phyloP scores from a whole-genome alignment of 2,113 vertebrate species.

The Nycticebus coucang region DNA sequence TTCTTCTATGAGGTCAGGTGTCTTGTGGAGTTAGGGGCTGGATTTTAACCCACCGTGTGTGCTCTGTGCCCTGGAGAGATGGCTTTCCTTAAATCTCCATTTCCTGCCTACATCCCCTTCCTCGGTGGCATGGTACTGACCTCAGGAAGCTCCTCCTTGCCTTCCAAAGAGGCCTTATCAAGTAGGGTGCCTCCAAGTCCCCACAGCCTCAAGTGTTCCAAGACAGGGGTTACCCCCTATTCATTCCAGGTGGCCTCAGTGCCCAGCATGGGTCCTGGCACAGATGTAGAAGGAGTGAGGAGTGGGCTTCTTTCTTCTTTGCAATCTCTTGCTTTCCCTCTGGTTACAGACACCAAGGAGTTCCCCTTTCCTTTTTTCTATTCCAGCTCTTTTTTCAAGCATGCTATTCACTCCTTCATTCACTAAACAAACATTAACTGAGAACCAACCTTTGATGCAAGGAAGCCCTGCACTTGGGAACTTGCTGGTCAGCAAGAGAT shows the following conservation, averaged over 20 bases:
- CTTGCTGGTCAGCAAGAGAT: not conserved
- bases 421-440: not conserved
- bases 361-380: not conserved
- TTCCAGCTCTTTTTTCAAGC: not conserved
- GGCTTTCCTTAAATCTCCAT: not conserved
- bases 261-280: not conserved
- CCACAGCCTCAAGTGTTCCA: not conserved
- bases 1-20: not conserved
- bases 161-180: not conserved
- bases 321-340: not conserved
- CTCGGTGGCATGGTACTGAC: not conserved
- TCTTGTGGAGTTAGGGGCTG: not conserved
- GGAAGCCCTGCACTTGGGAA: not conserved
- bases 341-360: not conserved
- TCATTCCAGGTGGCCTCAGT: not conserved
- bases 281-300: not conserved
- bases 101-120: rapidly evolving
- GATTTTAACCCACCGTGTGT: not conserved
- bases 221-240: not conserved
- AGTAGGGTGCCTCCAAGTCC: not conserved
- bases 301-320: not conserved
- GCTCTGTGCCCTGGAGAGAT: not conserved
- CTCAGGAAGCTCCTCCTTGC: not conserved
- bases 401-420: not conserved
- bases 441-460: not conserved